phyloP scores from a whole-genome alignment of 2,797 vertebrate genomes.

The Anas georgica region DNA sequence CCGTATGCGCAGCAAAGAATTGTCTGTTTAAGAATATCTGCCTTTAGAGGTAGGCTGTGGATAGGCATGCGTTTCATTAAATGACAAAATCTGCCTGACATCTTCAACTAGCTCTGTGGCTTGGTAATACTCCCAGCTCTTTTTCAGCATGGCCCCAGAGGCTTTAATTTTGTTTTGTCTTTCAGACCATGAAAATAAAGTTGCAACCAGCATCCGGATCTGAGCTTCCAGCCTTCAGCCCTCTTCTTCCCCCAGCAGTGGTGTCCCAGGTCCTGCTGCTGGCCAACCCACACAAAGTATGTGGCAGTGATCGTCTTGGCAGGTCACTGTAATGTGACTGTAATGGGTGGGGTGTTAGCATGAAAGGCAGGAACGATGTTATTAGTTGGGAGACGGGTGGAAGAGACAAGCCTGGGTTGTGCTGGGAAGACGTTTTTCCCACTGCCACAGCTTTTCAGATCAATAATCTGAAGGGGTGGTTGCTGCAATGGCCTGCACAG shows the following conservation, averaged over 20 bases:
- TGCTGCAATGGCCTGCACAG: background rate
- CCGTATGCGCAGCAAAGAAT: background rate
- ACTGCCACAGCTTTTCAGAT: background rate
- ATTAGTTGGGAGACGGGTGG: background rate
- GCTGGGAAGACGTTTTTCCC: background rate
- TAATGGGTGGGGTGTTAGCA: rapidly evolving
- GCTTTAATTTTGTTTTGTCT: background rate
- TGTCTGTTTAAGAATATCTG: background rate
- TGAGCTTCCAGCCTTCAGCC: slow-evolving; percentile 85
- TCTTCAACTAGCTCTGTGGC: background rate
- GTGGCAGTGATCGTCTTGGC: background rate
- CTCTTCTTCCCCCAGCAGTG: slow-evolving; percentile 81
- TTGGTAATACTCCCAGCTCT: background rate
- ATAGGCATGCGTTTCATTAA: background rate
- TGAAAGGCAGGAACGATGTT: background rate
- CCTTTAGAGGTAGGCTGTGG: background rate
- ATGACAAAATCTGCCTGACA: background rate
- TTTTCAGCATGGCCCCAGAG: background rate
- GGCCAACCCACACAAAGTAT: slow-evolving; percentile 84
- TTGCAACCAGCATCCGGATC: slow-evolving; percentile 84
- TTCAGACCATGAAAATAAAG: slow-evolving; percentile 86
- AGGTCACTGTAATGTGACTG: rapidly evolving
- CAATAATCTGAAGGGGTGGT: background rate
- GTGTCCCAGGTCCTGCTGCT: slow-evolving; percentile 88
- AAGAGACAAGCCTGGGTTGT: background rate